Evolutionary conservation across 1,140 invertebrate genomes (phyloP).

Genomic region (Neodiprion pinetum): DNA sequence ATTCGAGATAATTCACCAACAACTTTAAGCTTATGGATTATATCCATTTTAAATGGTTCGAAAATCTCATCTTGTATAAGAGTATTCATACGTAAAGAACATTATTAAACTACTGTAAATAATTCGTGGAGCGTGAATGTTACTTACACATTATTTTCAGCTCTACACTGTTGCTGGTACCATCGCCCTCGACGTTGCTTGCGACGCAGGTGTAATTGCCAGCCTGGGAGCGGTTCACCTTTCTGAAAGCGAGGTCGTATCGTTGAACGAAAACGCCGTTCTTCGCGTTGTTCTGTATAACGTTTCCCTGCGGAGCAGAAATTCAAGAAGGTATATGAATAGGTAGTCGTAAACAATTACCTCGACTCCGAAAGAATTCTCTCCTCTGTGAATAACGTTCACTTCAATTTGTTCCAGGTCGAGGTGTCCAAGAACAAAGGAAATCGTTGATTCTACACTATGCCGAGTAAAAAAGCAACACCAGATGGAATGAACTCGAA

Average conservation of each 20-base stretch:
- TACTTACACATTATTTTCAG: constrained; percentile 92
- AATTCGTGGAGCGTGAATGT: neutral
- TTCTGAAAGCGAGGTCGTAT: constrained; percentile 79
- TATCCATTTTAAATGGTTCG: too few species aligned
- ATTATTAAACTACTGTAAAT: neutral
- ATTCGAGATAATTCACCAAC: too few species aligned
- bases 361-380: too few species aligned
- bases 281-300: constrained; percentile 81
- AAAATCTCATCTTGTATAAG: too few species aligned
- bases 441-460: neutral
- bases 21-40: too few species aligned
- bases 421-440: neutral
- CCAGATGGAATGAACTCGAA: too few species aligned
- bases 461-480: neutral
- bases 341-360: constrained; percentile 18
- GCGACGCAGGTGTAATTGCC: constrained; percentile 89
- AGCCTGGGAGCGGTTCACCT: constrained; percentile 77
- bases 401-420: too few species aligned
- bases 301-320: constrained; percentile 70
- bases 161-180: constrained; percentile 78
- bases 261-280: constrained; percentile 84
- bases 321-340: constrained; percentile 23
- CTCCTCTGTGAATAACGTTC: too few species aligned
- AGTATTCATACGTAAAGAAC: neutral
- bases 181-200: constrained; percentile 88